phyloP scores from a whole-genome alignment of 2,797 vertebrate species.

The Pipistrellus pipistrellus region DNA sequence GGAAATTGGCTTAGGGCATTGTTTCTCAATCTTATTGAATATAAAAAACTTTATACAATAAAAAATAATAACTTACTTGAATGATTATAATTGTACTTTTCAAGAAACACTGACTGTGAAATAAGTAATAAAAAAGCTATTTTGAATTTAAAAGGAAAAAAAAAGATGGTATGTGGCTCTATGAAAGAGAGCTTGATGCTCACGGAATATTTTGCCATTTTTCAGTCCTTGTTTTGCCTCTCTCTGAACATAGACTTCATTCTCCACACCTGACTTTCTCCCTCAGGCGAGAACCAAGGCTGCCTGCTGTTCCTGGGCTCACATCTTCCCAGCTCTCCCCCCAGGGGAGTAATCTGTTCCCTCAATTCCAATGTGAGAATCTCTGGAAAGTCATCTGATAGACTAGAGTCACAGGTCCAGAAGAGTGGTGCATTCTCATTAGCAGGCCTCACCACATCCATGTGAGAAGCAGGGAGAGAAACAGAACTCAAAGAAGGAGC shows the following conservation, averaged over 20 bases:
- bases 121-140: constrained; percentile 7
- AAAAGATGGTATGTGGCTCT: background rate
- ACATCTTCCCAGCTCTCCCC: background rate
- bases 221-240: background rate
- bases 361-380: background rate
- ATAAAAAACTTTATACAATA: background rate
- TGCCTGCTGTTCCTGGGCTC: background rate
- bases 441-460: background rate
- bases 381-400: background rate
- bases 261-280: background rate
- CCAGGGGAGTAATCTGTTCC: background rate
- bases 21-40: background rate
- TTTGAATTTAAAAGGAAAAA: background rate
- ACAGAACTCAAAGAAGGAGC: background rate
- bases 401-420: background rate
- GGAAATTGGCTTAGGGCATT: background rate
- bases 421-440: background rate
- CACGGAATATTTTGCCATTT: background rate
- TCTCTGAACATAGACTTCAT: background rate
- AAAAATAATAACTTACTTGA: constrained; percentile 10
- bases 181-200: background rate
- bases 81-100: background rate
- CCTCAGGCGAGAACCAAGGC: background rate
- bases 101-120: background rate
- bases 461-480: background rate